phyloP scores from a whole-genome alignment of 2,888 invertebrate genomes.

The Drosophila hamatofila region DNA sequence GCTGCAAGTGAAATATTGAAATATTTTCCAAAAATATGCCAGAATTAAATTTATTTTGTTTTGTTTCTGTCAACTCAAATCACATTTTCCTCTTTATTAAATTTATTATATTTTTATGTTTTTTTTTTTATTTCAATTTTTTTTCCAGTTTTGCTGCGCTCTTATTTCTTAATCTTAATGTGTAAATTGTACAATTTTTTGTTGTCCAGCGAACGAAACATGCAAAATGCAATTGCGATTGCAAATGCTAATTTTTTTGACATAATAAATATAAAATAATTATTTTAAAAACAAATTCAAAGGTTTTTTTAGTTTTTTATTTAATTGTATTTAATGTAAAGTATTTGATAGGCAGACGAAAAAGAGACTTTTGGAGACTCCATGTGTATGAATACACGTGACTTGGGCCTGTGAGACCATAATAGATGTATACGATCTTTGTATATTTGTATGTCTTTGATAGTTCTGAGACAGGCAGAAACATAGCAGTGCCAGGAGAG shows the following conservation, averaged over 20 bases:
- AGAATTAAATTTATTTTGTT: conserved; percentile 15
- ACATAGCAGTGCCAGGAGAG: no score
- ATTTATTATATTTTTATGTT: conserved; percentile 18
- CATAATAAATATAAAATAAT: conserved; percentile 74
- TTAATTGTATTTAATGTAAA: background rate
- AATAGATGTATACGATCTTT: no score
- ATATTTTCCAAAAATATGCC: conserved; percentile 66
- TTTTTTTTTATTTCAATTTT: conserved; percentile 27
- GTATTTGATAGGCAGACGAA: no score
- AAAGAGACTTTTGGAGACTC: no score
- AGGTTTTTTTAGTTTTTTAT: background rate
- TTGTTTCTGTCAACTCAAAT: conserved; percentile 16
- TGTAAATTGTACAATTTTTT: conserved; percentile 79
- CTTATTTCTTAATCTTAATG: conserved; percentile 60
- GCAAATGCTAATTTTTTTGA: conserved; percentile 71
- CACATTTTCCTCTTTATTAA: conserved; percentile 27
- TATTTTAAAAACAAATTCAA: conserved; percentile 68
- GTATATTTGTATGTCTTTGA: no score
- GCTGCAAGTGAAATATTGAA: conserved; percentile 8
- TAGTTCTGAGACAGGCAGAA: no score
- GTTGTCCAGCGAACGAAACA: conserved; percentile 72
- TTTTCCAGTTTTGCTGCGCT: conserved; percentile 52
- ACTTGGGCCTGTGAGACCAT: no score
- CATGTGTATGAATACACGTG: no score
- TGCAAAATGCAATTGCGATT: conserved; percentile 35